Percentiles rank a stretch among this genome's conserved stretches.
phyloP scores from a whole-genome alignment of 2,113 vertebrate species.

The Calyptommatus sinebrachiatus region DNA sequence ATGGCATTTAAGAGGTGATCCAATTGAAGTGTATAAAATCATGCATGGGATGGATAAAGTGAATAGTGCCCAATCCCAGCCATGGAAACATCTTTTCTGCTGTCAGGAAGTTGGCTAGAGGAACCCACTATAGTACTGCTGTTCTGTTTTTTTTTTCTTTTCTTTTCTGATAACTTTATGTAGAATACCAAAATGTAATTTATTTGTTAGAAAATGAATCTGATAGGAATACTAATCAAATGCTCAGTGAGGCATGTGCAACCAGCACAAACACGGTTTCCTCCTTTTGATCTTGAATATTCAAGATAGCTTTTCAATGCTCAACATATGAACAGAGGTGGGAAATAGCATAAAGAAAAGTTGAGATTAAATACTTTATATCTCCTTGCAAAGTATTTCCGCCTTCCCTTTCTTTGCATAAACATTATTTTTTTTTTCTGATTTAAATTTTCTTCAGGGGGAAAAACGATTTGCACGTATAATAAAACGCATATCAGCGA shows the following conservation, averaged over 20 bases:
- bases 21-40: too few relatives aligned
- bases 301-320: too few relatives aligned
- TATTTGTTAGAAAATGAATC: background rate
- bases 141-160: too few relatives aligned
- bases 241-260: background rate
- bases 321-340: background rate
- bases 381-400: background rate
- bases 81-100: too few relatives aligned
- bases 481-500: slow-evolving; percentile 12
- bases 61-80: too few relatives aligned
- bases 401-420: background rate
- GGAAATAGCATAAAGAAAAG: background rate
- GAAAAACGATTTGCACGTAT: background rate
- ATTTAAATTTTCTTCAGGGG: background rate
- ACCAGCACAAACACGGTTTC: background rate
- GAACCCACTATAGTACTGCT: too few relatives aligned
- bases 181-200: background rate
- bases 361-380: background rate
- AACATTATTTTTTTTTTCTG: background rate
- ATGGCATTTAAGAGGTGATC: too few relatives aligned
- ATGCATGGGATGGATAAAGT: too few relatives aligned
- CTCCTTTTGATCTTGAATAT: background rate
- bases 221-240: background rate
- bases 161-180: too few relatives aligned
- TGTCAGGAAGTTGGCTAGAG: too few relatives aligned